Conservation (phyloP, 2,113 vertebrate genomes). For the Carlito syrichta region DNA sequence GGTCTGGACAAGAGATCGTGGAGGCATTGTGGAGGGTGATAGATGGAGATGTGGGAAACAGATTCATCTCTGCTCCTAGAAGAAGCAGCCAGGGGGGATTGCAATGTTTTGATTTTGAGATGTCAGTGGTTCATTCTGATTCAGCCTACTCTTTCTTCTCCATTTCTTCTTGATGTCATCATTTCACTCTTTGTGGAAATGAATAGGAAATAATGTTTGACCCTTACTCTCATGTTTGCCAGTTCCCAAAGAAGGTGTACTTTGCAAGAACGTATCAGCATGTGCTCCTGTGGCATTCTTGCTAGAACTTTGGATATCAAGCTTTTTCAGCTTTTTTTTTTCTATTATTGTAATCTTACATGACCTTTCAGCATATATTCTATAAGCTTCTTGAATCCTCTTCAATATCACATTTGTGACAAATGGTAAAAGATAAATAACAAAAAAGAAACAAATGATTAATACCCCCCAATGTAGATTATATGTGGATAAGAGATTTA, state of each 20-base stretch:
- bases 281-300: not conserved
- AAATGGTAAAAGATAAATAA: not conserved
- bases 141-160: not conserved
- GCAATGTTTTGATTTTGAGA: not conserved
- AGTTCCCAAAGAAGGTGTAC: not conserved
- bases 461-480: not conserved
- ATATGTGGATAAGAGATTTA: not conserved
- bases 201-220: accelerated
- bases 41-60: accelerated
- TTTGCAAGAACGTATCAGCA: accelerated
- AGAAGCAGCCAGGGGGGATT: not conserved
- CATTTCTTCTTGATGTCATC: not conserved
- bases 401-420: not conserved
- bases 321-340: not conserved
- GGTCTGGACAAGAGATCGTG: not conserved
- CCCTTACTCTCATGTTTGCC: not conserved
- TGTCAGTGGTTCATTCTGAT: not conserved
- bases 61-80: not conserved
- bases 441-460: not conserved
- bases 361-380: not conserved
- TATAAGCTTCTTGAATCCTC: not conserved
- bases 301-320: not conserved
- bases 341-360: not conserved
- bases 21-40: accelerated
- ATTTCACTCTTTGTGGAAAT: too few species aligned